Evolutionary conservation across 2,797 vertebrate species (phyloP), one percentile per base, ranked within the genome.

Genomic region (Allobates femoralis): DNA sequence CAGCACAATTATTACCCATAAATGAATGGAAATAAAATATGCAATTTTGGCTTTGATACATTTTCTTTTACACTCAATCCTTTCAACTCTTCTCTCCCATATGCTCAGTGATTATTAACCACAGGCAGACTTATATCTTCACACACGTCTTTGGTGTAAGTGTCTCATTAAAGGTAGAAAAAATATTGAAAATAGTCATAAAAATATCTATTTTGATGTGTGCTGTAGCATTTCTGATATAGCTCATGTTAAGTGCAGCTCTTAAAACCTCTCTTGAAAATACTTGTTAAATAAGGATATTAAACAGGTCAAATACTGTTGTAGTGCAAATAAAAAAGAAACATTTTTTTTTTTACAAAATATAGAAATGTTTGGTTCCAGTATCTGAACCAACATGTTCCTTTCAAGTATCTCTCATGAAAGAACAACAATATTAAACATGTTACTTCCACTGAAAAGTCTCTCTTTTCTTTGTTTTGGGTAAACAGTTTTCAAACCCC

Each of bases 291-390:
- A 95, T 95, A 96, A 95, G 92, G 94, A 94, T 87, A 87, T 95
- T 96, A 96, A 94, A 96, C 95, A 96, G 94, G 94, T 95, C 93
- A 95, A 95, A 96, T 95, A 94, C 95, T 93, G 93, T 95, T 95
- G 95, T 98, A 99, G 98, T 99, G 98, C 98, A 99, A 99, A 98
- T 96, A 96, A 94, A 96, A 96, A 96, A 97, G 95, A 93, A 96
- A 96, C 93, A 88, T 87, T 85, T 85, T 76, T 87, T 88, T 89
- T 90, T 89, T 86, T 92, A 95, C 94, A 95, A 95, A 95, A 95
- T 96, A 97, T 95, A 97, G 96, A 98, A 96, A 96, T 95, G 96
- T 99, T 99, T 99, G 97, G 96, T 96, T 97, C 97, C 97, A 98
- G 96, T 96, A 98, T 95, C 96, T 95, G 93, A 94, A 96, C 96